A percentile compares a stretch with the other conserved stretches of the same genome.
These are phyloP conservation scores for Lepus americanus DNA, from an alignment of 2,113 vertebrate species.

Conservation along the genomic window DNA sequence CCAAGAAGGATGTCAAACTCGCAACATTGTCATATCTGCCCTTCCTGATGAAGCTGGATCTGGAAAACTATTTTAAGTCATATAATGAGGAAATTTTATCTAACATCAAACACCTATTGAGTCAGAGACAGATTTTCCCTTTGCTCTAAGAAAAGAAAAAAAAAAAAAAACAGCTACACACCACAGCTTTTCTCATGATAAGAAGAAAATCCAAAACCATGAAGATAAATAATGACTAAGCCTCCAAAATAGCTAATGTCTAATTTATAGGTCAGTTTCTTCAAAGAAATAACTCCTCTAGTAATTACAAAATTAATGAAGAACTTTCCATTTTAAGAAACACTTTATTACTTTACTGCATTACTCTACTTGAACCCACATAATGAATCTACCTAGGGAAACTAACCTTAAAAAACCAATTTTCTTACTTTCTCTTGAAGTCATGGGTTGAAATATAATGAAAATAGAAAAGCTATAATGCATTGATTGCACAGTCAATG, in stretches of 20 bases:
- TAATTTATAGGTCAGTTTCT: slow-evolving; percentile 14
- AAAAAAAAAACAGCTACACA: not conserved
- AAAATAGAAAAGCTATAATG: not conserved
- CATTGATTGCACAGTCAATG: not conserved
- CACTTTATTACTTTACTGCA: not conserved
- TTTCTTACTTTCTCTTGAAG: slow-evolving; percentile 30
- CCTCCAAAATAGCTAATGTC: not conserved
- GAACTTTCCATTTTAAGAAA: slow-evolving; percentile 41
- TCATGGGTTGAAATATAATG: not conserved
- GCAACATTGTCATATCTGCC: not conserved
- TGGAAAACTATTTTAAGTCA: slow-evolving; percentile 16
- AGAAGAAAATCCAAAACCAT: not conserved
- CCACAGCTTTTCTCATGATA: slow-evolving; percentile 8
- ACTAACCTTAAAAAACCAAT: slow-evolving; percentile 1
- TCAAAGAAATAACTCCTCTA: not conserved
- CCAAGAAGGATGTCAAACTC: not conserved
- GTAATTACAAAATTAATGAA: slow-evolving; percentile 32
- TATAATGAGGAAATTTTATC: slow-evolving; percentile 32
- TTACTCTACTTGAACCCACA: not conserved
- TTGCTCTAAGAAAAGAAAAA: not conserved
- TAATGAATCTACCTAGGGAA: not conserved
- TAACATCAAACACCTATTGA: not conserved
- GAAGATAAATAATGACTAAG: slow-evolving; percentile 45
- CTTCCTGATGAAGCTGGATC: slow-evolving; percentile 4
- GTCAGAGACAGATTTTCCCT: not conserved